phyloP scores from a whole-genome alignment of 37 sponge, comb jelly and placozoan genomes.

The Bolinopsis microptera region DNA sequence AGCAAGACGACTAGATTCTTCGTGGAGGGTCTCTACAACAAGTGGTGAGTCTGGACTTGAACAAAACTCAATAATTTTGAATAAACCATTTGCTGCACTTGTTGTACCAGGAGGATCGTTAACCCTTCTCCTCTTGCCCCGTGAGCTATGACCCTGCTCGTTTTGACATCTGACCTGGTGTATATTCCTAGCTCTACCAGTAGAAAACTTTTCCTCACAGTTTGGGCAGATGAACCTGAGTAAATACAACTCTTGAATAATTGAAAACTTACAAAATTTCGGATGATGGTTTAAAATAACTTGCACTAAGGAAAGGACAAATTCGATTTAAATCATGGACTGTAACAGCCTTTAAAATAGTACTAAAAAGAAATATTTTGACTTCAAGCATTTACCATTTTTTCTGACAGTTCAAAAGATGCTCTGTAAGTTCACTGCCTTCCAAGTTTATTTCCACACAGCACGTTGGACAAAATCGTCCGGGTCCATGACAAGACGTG shows the following conservation, averaged over 20 bases:
- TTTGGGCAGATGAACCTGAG: neutral
- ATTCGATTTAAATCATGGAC: neutral
- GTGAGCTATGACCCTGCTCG: neutral
- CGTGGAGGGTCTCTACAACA: neutral
- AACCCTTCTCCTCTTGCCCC: neutral
- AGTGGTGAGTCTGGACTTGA: neutral
- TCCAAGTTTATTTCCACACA: neutral
- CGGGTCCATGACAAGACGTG: neutral
- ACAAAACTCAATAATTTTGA: constrained; percentile 21
- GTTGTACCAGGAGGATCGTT: neutral
- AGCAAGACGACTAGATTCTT: neutral
- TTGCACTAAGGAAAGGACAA: too few relatives aligned
- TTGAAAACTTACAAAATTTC: too few relatives aligned
- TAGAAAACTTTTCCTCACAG: neutral
- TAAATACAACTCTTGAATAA: too few relatives aligned
- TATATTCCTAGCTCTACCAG: constrained; percentile 3
- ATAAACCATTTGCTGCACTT: neutral
- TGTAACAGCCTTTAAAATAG: too few relatives aligned
- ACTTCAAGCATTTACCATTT: neutral
- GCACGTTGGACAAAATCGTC: constrained; percentile 19
- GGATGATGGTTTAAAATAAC: too few relatives aligned
- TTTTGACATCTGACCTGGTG: constrained; percentile 14
- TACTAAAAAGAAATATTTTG: neutral
- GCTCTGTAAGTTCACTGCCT: neutral
- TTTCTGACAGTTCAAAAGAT: constrained; percentile 12